Percentiles rank a stretch among this genome's conserved stretches.
Evolutionary conservation across 2,888 invertebrate species (phyloP).

Genomic region (Yponomeuta evonymella): DNA sequence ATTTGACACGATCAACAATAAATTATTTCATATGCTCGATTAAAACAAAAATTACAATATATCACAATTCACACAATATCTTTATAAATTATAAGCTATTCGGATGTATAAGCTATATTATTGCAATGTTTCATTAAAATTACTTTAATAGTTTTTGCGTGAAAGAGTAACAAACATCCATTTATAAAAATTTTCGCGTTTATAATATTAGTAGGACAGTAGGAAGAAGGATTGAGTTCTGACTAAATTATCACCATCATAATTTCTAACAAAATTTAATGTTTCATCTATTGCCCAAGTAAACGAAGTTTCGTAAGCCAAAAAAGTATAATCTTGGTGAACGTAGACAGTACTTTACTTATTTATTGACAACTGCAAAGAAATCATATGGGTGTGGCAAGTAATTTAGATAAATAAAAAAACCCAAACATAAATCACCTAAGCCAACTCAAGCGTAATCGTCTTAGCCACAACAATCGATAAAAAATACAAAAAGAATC

Average conservation of each 20-base stretch:
- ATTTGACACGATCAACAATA: no score
- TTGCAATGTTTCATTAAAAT: no score
- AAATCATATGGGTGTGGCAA: conserved; percentile 50
- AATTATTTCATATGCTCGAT: no score
- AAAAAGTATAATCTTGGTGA: not conserved
- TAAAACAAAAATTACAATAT: no score
- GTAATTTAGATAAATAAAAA: conserved; percentile 25
- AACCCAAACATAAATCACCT: conserved; percentile 30
- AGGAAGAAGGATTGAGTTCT: not conserved
- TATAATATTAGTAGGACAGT: no score
- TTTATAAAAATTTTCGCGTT: no score
- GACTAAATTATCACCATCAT: not conserved
- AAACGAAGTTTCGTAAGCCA: not conserved
- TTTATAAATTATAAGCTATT: no score
- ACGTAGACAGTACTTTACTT: not conserved
- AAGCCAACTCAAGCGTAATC: conserved; percentile 46
- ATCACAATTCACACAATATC: no score
- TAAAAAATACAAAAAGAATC: conserved; percentile 39
- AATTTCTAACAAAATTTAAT: not conserved
- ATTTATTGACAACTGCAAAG: conserved; percentile 11
- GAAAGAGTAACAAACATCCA: no score
- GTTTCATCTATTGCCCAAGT: not conserved
- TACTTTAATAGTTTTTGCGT: no score
- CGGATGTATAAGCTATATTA: no score
- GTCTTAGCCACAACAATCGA: conserved; percentile 53